Conservation (phyloP, 2,888 invertebrate genomes). For the Oxytorus armatus region DNA sequence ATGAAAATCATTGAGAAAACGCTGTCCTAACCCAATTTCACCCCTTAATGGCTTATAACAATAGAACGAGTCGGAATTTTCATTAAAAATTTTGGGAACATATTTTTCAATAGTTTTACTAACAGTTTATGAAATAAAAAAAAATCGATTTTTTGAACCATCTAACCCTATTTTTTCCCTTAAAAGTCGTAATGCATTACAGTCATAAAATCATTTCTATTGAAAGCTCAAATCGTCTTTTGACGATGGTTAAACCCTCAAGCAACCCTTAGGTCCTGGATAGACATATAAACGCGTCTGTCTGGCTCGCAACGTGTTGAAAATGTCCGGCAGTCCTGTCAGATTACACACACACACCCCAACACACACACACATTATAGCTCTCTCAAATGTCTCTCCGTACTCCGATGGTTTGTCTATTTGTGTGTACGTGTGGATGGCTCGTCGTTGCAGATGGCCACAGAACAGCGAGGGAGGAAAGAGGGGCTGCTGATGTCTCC, state of each 20-base stretch:
- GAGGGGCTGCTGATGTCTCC: constrained; percentile 59
- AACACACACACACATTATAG: background rate
- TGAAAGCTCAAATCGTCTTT: background rate
- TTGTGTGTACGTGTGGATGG: constrained; percentile 8
- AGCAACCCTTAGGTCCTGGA: no score
- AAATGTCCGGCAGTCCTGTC: constrained; percentile 27
- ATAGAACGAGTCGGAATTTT: no score
- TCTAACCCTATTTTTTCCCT: no score
- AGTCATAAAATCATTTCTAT: background rate
- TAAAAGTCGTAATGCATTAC: background rate
- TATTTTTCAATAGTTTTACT: no score
- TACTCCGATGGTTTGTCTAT: constrained; percentile 8
- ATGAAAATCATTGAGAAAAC: no score
- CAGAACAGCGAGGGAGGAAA: no score
- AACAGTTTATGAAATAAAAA: no score
- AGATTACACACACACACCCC: background rate
- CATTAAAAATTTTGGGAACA: no score
- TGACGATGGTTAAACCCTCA: background rate
- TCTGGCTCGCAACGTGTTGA: constrained; percentile 32
- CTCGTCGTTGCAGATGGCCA: constrained; percentile 60
- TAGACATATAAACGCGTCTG: constrained; percentile 11
- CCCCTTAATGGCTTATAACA: no score
- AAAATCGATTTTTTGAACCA: no score
- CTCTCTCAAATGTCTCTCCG: background rate
- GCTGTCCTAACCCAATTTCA: no score